Evolutionary conservation across 1,140 invertebrate genomes (phyloP).

Genomic region (Holotrichia oblita): DNA sequence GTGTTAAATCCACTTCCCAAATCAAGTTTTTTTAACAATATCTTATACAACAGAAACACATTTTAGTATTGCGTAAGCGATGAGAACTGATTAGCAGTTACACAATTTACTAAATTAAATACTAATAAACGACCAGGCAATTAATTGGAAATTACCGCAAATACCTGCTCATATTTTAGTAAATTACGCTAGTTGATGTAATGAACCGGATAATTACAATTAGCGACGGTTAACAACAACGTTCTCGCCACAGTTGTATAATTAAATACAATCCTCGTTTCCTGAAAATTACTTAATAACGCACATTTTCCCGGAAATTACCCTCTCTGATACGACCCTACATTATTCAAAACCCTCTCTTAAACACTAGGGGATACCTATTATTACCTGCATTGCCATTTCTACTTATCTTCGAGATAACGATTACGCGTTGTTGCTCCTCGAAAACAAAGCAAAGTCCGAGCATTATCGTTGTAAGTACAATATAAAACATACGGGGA

Average conservation of each 20-base stretch:
- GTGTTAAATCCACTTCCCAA: too few species aligned
- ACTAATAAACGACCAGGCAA: background rate
- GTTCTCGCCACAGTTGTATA: constrained; percentile 15
- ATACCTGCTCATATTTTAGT: background rate
- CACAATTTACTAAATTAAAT: too few species aligned
- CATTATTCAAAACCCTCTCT: background rate
- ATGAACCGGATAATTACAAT: constrained; percentile 30
- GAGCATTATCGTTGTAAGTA: too few species aligned
- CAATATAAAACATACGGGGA: too few species aligned
- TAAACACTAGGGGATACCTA: too few species aligned
- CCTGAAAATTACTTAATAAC: constrained; percentile 16
- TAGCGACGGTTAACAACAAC: constrained; percentile 10
- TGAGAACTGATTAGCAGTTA: too few species aligned
- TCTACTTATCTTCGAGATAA: background rate
- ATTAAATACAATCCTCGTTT: constrained; percentile 36
- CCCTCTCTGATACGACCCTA: background rate
- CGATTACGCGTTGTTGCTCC: too few species aligned
- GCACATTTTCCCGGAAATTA: background rate
- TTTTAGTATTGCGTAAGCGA: too few species aligned
- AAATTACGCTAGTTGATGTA: background rate
- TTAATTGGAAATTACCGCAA: constrained; percentile 1
- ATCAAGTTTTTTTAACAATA: too few species aligned
- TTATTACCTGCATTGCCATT: too few species aligned
- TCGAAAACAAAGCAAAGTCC: too few species aligned
- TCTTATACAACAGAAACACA: too few species aligned